Evolutionary conservation across 2,888 invertebrate species (phyloP).

Genomic region (Euzophera pinguis): DNA sequence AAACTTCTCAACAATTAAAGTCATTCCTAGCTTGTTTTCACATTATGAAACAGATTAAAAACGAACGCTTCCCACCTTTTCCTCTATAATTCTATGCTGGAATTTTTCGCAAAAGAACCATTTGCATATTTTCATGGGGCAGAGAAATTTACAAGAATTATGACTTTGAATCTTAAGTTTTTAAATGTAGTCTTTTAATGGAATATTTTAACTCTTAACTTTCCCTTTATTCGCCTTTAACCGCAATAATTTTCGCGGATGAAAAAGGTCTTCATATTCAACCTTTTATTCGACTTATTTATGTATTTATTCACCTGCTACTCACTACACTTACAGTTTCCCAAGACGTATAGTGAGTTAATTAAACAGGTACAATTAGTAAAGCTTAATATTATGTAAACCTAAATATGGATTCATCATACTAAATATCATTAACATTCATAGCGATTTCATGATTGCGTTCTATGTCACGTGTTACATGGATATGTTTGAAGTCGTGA

Average conservation of each 20-base stretch:
- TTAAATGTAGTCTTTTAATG: constrained; percentile 7
- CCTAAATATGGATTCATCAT: too few species aligned
- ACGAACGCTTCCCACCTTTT: not conserved
- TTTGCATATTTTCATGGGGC: constrained; percentile 8
- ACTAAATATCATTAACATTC: too few species aligned
- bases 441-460: too few species aligned
- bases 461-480: too few species aligned
- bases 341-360: too few species aligned
- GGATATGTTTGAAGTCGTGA: too few species aligned
- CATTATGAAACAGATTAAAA: constrained; percentile 7
- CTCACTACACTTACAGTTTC: too few species aligned
- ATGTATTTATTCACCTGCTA: too few species aligned
- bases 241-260: not conserved
- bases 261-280: not conserved
- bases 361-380: too few species aligned
- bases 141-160: constrained; percentile 3
- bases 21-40: not conserved
- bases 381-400: too few species aligned
- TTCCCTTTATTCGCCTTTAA: not conserved
- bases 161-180: not conserved
- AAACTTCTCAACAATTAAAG: constrained; percentile 9
- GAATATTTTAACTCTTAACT: constrained; percentile 4
- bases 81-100: not conserved
- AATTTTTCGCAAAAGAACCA: not conserved
- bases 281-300: too few species aligned